These are phyloP conservation scores for rabbit (Oryctolagus cuniculus) DNA, from an alignment of 2,113 vertebrate species.

Conservation along the genomic window DNA sequence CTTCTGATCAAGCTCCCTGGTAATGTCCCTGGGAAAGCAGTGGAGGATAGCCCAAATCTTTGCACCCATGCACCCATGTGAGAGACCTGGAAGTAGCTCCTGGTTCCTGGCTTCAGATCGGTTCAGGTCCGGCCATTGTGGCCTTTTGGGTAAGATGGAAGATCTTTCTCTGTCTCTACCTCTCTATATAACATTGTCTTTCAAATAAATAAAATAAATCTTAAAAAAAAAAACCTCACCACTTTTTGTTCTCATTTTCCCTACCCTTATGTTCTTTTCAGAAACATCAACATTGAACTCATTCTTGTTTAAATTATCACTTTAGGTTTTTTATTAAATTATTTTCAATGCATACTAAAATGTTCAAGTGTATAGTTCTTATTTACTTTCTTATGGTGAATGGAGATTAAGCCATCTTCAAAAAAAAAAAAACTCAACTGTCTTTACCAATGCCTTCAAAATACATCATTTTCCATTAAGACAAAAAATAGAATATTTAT, in stretches of 20 bases:
- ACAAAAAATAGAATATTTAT: not conserved
- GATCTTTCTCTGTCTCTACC: too few species aligned
- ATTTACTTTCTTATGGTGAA: constrained; percentile 1
- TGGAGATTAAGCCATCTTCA: not conserved
- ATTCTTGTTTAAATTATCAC: not conserved
- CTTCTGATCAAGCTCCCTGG: too few species aligned
- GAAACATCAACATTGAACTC: not conserved
- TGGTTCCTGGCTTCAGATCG: too few species aligned
- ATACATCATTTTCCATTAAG: not conserved
- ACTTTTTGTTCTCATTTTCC: not conserved
- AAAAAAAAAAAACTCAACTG: not conserved
- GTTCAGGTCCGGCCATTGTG: too few species aligned
- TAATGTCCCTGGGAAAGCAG: too few species aligned
- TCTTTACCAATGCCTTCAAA: not conserved
- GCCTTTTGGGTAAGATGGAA: too few species aligned
- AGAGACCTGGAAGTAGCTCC: too few species aligned
- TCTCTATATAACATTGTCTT: too few species aligned
- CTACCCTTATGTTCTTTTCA: not conserved
- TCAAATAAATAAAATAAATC: too few species aligned
- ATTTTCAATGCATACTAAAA: not conserved
- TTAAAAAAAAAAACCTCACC: not conserved
- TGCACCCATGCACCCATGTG: too few species aligned
- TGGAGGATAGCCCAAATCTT: too few species aligned
- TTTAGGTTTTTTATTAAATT: not conserved
- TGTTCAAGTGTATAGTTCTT: not conserved